Evolutionary conservation across 2,888 invertebrate species (phyloP), one percentile per base, ranked within the genome.

Genomic region (Colostygia pectinataria): DNA sequence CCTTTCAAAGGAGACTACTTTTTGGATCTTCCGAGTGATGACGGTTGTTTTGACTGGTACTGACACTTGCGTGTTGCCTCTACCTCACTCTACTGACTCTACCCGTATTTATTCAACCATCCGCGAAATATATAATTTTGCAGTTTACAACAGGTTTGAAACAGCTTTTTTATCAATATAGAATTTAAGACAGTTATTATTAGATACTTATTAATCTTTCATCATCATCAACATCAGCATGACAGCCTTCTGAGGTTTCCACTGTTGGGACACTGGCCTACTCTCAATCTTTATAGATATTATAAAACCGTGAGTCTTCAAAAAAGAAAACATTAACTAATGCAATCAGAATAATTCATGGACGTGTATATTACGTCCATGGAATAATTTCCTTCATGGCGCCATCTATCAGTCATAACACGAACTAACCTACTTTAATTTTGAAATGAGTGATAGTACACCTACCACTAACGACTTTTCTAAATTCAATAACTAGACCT

Each of bases 41-140:
- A 89, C 80, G 85, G 84, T 83, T 89, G 87, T 89, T 88, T 73
- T 87, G 87, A 89, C 87, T 81, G 71, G 71, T 65, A 72, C 74
- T 77, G 88, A 85, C 87, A 80, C 75, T 83, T 77, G 78, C 78
- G 79, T 77, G 80, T 73, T 60, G 59, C 52, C 18, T 10, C 40
- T 4, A 38, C 27, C 34, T 48, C 25, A 49, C 47, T 53, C 55
- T 49, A 45, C 55, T 53, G 45, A 31, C 44, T 62, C 40, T 47
- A 49, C 38, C 48, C 31, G 56, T 48, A 61, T 52, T 37, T 51
- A 53, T 28, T 49, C 65, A 71, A 44, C 59, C 60, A 55, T 70
- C 59, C 74, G 55, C 48, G 62, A 67, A 61, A 68, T 68, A 63
- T 58, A n/a, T n/a, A n/a, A n/a, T n/a, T n/a, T 59, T 51, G 45